A percentile compares a stretch with the other conserved stretches of the same genome.
phyloP scores from a whole-genome alignment of 2,797 vertebrate species.

The Psittacula echo region DNA sequence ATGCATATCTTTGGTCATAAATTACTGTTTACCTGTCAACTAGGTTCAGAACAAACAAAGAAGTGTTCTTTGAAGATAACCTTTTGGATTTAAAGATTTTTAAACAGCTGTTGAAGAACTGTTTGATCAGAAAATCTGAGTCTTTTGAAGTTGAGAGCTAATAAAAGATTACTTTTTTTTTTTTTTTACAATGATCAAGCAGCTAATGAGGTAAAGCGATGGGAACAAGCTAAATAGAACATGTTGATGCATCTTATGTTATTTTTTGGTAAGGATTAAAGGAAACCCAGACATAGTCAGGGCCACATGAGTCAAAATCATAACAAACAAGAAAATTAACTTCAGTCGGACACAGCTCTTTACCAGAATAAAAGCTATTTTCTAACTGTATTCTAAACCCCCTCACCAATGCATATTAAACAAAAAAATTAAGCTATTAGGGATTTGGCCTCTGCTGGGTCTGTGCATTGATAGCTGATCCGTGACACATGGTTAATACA shows the following conservation, averaged over 20 bases:
- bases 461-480: not conserved
- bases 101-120: slow-evolving; percentile 72
- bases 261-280: slow-evolving; percentile 57
- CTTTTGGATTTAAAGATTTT: slow-evolving; percentile 76
- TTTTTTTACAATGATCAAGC: slow-evolving; percentile 71
- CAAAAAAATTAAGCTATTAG: not conserved
- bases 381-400: not conserved
- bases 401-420: not conserved
- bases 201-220: slow-evolving; percentile 79
- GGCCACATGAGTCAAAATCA: slow-evolving; percentile 61
- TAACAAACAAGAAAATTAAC: not conserved
- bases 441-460: not conserved
- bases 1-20: slow-evolving; percentile 71
- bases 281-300: slow-evolving; percentile 50
- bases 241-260: slow-evolving; percentile 25
- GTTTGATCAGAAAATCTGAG: slow-evolving; percentile 77
- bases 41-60: slow-evolving; percentile 74
- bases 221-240: slow-evolving; percentile 71
- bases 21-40: slow-evolving; percentile 79
- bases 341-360: not conserved
- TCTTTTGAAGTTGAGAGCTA: slow-evolving; percentile 78
- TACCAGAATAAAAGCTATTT: slow-evolving; percentile 5
- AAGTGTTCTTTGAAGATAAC: slow-evolving; percentile 79
- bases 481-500: not conserved
- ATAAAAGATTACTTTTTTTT: slow-evolving; percentile 66